Percentiles rank a stretch among this genome's conserved stretches.
phyloP scores from a whole-genome alignment of 2,797 vertebrate species.

The Sebastes diaconus region DNA sequence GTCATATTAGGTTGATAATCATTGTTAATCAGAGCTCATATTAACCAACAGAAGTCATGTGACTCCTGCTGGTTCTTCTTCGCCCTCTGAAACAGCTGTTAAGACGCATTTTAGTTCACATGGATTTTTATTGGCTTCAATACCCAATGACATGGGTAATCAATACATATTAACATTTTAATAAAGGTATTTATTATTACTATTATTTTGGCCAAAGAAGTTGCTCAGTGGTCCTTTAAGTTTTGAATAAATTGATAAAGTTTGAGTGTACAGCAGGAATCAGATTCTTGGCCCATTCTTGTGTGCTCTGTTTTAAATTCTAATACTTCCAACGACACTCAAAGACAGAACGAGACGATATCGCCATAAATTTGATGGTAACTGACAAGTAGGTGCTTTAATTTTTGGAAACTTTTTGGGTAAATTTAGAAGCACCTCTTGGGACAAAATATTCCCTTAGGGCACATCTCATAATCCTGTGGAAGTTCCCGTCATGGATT shows the following conservation, averaged over 20 bases:
- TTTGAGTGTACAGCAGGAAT: background rate
- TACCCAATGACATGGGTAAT: background rate
- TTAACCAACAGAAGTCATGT: background rate
- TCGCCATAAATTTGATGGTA: background rate
- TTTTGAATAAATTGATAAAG: background rate
- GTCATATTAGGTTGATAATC: background rate
- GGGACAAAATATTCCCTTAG: background rate
- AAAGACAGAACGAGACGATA: background rate
- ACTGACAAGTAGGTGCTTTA: background rate
- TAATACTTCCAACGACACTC: background rate
- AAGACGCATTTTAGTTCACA: background rate
- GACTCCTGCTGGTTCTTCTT: background rate
- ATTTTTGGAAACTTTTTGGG: background rate
- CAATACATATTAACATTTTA: background rate
- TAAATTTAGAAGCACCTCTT: background rate
- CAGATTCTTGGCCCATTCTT: background rate
- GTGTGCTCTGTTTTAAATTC: background rate
- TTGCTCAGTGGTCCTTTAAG: background rate
- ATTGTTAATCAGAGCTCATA: background rate
- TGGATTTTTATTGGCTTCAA: background rate
- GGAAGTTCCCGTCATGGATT: too few species aligned
- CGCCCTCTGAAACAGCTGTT: background rate
- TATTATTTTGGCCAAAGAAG: background rate
- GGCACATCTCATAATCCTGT: background rate
- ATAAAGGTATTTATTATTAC: slow-evolving; percentile 8